A percentile compares a stretch with the other conserved stretches of the same genome.
phyloP scores from a whole-genome alignment of 2,888 invertebrate species.

The Proisotoma minuta region DNA sequence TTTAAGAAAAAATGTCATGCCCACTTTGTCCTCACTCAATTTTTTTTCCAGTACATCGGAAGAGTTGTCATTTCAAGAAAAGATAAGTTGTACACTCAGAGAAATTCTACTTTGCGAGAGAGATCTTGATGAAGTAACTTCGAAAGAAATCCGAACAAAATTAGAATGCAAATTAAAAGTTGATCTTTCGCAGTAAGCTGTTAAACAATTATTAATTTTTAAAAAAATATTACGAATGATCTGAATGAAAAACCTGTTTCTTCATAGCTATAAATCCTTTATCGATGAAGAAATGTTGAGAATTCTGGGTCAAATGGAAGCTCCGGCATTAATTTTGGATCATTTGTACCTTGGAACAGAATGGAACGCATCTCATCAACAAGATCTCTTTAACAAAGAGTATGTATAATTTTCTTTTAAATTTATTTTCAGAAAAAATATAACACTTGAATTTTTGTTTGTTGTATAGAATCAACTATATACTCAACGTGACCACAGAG shows the following conservation, averaged over 20 bases:
- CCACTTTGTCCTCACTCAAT: neutral
- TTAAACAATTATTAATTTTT: constrained; percentile 10
- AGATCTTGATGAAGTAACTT: constrained; percentile 86
- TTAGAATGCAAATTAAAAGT: constrained; percentile 84
- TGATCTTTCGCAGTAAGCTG: constrained; percentile 72
- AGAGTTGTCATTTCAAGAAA: constrained; percentile 43
- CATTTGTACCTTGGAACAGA: constrained; percentile 97
- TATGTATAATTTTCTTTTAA: no score
- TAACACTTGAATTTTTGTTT: neutral
- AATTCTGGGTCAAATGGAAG: constrained; percentile 97
- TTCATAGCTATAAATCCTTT: constrained; percentile 70
- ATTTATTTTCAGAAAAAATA: neutral
- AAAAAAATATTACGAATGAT: neutral
- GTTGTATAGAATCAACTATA: constrained; percentile 80
- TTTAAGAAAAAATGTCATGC: neutral
- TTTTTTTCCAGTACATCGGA: constrained; percentile 36
- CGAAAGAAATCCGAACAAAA: constrained; percentile 83
- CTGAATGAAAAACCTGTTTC: no score
- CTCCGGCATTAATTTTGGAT: constrained; percentile 93
- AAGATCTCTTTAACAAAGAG: constrained; percentile 94
- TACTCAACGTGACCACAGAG: constrained; percentile 95
- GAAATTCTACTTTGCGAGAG: constrained; percentile 44
- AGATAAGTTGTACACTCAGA: constrained; percentile 42
- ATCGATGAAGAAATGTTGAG: constrained; percentile 97
- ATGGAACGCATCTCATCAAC: constrained; percentile 99